phyloP scores from a whole-genome alignment of 2,797 vertebrate genomes.

The Pygocentrus nattereri region DNA sequence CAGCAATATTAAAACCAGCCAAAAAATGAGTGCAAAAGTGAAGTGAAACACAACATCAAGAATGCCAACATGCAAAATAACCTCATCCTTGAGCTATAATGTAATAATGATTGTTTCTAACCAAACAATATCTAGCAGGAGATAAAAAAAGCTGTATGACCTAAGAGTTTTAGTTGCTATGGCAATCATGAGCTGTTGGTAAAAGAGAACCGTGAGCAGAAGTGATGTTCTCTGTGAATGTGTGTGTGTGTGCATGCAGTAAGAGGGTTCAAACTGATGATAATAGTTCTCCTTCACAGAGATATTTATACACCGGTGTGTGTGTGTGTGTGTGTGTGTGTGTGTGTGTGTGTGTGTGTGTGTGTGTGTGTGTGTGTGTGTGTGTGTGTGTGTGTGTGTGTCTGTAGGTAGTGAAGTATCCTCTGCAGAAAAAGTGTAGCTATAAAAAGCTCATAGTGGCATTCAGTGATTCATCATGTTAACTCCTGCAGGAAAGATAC shows the following conservation, averaged over 20 bases:
- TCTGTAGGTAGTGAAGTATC: slow-evolving; percentile 1
- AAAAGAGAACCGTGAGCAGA: slow-evolving; percentile 24
- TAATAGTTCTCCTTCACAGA: slow-evolving; percentile 54
- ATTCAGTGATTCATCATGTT: slow-evolving; percentile 38
- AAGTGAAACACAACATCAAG: slow-evolving; percentile 25
- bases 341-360: slow-evolving; percentile 9
- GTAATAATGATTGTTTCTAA: slow-evolving; percentile 11
- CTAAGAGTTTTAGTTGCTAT: slow-evolving; percentile 15
- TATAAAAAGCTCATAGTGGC: slow-evolving; percentile 36
- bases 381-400: slow-evolving; percentile 26
- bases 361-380: slow-evolving; percentile 28
- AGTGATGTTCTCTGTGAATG: not conserved
- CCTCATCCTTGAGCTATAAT: slow-evolving; percentile 6
- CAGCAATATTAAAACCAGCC: slow-evolving; percentile 40
- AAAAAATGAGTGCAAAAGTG: slow-evolving; percentile 28
- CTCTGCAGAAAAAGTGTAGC: not conserved
- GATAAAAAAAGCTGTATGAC: not conserved
- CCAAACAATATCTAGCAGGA: slow-evolving; percentile 25
- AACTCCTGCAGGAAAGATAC: slow-evolving; percentile 25
- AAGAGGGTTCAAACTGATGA: slow-evolving; percentile 9
- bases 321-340: slow-evolving; percentile 28
- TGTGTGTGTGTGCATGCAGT: slow-evolving; percentile 41
- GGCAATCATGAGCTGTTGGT: slow-evolving; percentile 22
- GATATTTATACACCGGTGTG: slow-evolving; percentile 44
- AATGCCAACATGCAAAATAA: slow-evolving; percentile 51